These are phyloP conservation scores for Micrasema longulum DNA, from an alignment of 1,140 invertebrate genomes.

Conservation along the genomic window DNA sequence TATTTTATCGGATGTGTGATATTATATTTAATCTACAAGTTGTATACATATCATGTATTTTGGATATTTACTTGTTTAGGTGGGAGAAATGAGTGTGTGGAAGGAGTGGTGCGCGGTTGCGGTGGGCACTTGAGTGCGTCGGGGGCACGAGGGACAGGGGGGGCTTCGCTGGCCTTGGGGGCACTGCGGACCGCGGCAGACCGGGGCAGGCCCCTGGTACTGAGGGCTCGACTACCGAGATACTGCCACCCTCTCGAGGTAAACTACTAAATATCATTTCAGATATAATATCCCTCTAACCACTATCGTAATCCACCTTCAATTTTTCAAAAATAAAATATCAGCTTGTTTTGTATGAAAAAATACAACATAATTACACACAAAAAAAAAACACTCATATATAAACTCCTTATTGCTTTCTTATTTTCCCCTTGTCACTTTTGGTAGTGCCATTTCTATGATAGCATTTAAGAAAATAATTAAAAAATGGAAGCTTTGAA, in stretches of 20 bases:
- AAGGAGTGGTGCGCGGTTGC: slow-evolving; percentile 76
- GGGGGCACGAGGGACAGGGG: slow-evolving; percentile 72
- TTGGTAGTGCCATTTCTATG: too few species aligned
- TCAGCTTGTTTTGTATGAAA: too few species aligned
- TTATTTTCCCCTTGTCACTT: too few species aligned
- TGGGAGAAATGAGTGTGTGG: slow-evolving; percentile 75
- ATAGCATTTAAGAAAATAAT: too few species aligned
- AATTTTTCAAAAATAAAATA: too few species aligned
- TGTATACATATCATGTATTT: too few species aligned
- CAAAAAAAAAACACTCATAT: too few species aligned
- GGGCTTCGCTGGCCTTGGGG: slow-evolving; percentile 76
- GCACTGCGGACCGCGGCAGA: slow-evolving; percentile 77
- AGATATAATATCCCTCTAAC: background rate
- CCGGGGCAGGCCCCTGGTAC: slow-evolving; percentile 75
- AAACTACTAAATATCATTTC: slow-evolving; percentile 12
- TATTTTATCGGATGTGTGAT: too few species aligned
- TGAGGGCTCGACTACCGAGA: slow-evolving; percentile 76
- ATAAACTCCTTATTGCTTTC: too few species aligned
- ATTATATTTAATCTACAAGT: too few species aligned
- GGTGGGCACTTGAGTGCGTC: slow-evolving; percentile 73
- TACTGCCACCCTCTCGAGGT: slow-evolving; percentile 77
- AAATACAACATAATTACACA: too few species aligned
- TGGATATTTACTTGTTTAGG: slow-evolving; percentile 60
- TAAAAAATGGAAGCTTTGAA: too few species aligned
- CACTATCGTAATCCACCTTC: background rate